Percentiles rank a stretch among this genome's conserved stretches.
Evolutionary conservation across 2,888 invertebrate species (phyloP).

Genomic region (Lepidocyrtoides sp.): DNA sequence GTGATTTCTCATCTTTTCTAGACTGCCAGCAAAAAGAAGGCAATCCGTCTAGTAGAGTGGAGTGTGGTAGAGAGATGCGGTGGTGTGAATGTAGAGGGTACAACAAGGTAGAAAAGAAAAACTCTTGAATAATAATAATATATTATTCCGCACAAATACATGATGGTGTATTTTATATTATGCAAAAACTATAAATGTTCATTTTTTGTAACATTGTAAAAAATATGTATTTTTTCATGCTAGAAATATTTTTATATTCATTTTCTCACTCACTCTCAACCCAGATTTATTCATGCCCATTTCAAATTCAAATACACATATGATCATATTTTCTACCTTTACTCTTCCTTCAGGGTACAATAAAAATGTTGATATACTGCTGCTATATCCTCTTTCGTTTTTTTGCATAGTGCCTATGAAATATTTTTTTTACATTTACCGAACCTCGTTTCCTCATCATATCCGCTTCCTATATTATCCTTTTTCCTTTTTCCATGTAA

Average conservation of each 20-base stretch:
- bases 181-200: slow-evolving; percentile 21
- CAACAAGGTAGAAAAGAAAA: slow-evolving; percentile 20
- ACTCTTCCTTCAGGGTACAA: slow-evolving; percentile 65
- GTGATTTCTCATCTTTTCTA: slow-evolving; percentile 53
- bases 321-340: slow-evolving; percentile 50
- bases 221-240: slow-evolving; percentile 33
- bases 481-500: slow-evolving; percentile 65
- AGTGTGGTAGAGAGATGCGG: not conserved
- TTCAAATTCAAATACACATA: slow-evolving; percentile 58
- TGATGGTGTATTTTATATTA: not conserved
- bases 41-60: slow-evolving; percentile 38
- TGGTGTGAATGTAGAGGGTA: not conserved
- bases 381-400: not conserved
- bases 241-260: slow-evolving; percentile 52
- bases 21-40: slow-evolving; percentile 18
- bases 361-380: slow-evolving; percentile 55
- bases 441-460: slow-evolving; percentile 57
- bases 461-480: slow-evolving; percentile 18
- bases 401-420: not conserved
- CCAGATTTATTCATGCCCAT: slow-evolving; percentile 54
- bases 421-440: slow-evolving; percentile 52
- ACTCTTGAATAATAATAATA: slow-evolving; percentile 10
- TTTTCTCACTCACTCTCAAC: slow-evolving; percentile 27
- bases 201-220: not conserved
- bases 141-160: not conserved